phyloP scores from a whole-genome alignment of 2,888 invertebrate species.

The Aporophyla lueneburgensis region DNA sequence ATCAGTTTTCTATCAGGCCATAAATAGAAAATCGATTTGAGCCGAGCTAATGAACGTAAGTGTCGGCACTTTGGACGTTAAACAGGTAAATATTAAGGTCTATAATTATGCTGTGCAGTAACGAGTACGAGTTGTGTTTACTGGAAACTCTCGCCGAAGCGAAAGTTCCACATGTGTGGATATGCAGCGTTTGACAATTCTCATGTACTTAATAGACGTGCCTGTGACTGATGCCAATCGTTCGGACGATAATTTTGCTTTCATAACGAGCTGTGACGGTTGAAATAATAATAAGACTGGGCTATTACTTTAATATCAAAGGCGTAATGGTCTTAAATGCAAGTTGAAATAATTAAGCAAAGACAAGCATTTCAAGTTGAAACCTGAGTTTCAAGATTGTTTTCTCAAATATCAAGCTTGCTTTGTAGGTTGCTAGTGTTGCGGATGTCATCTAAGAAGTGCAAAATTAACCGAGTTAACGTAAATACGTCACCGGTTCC shows the following conservation, averaged over 20 bases:
- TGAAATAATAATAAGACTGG: slow-evolving; percentile 45
- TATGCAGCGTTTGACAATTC: slow-evolving; percentile 66
- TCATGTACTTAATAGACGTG: slow-evolving; percentile 52
- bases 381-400: slow-evolving; percentile 21
- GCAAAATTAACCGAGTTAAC: slow-evolving; percentile 65
- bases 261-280: slow-evolving; percentile 47
- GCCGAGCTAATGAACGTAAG: slow-evolving; percentile 64
- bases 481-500: slow-evolving; percentile 65
- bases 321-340: slow-evolving; percentile 14
- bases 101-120: slow-evolving; percentile 71
- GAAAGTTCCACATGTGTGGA: slow-evolving; percentile 81
- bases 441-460: slow-evolving; percentile 38
- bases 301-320: slow-evolving; percentile 26
- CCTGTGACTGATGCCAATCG: slow-evolving; percentile 60
- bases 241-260: slow-evolving; percentile 41
- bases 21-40: slow-evolving; percentile 75
- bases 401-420: slow-evolving; percentile 7
- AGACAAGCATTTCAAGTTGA: slow-evolving; percentile 13
- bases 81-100: slow-evolving; percentile 75
- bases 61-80: slow-evolving; percentile 71
- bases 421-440: slow-evolving; percentile 19
- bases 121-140: slow-evolving; percentile 70
- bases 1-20: slow-evolving; percentile 67
- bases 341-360: slow-evolving; percentile 10
- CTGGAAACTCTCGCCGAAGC: slow-evolving; percentile 83